Evolutionary conservation across 1,140 invertebrate genomes (phyloP).

Genomic region (Epicauta chinensis): DNA sequence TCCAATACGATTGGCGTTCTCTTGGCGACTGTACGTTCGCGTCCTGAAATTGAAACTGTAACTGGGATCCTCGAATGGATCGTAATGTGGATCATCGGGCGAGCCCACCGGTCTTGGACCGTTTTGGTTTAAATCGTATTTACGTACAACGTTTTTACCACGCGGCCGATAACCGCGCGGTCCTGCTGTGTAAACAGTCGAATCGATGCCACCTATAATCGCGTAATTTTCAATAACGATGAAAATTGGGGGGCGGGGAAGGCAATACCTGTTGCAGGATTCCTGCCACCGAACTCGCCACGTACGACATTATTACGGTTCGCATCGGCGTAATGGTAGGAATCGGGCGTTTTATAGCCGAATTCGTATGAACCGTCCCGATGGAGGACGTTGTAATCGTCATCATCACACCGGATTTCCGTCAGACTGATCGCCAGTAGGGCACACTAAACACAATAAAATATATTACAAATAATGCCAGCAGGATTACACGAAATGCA

Average conservation of each 20-base stretch:
- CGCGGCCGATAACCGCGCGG: constrained; percentile 62
- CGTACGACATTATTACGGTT: constrained; percentile 55
- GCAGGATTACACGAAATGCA: too few species aligned
- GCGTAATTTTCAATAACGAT: neutral
- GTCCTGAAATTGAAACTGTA: constrained; percentile 62
- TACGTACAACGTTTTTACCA: constrained; percentile 60
- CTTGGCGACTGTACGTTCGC: constrained; percentile 56
- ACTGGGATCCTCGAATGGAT: constrained; percentile 65
- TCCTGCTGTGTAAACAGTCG: constrained; percentile 65
- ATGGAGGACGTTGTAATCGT: constrained; percentile 40
- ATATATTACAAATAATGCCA: too few species aligned
- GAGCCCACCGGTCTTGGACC: constrained; percentile 52
- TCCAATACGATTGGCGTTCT: constrained; percentile 42
- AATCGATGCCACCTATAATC: constrained; percentile 50
- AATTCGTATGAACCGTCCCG: constrained; percentile 60
- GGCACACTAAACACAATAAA: neutral
- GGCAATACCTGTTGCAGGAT: constrained; percentile 49
- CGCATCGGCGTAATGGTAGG: constrained; percentile 55
- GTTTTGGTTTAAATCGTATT: constrained; percentile 60
- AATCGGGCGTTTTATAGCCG: constrained; percentile 60
- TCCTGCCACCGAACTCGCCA: constrained; percentile 56
- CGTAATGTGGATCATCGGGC: constrained; percentile 59
- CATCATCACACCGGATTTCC: constrained; percentile 22
- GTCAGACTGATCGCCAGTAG: neutral
- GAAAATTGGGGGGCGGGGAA: too few species aligned